Evolutionary conservation across 2,888 invertebrate species (phyloP).

Genomic region (Agrotis clavis): DNA sequence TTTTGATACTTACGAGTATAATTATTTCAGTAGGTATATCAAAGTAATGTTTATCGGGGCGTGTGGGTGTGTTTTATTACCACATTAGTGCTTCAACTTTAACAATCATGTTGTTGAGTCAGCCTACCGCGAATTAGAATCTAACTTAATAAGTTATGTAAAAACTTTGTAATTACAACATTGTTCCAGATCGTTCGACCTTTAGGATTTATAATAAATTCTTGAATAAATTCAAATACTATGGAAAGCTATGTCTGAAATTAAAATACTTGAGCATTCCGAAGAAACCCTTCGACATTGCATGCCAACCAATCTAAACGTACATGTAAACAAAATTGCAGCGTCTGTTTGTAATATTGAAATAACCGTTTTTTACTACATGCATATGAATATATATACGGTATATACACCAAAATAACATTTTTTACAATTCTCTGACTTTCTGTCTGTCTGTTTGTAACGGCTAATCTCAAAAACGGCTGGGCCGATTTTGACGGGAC

Average conservation of each 20-base stretch:
- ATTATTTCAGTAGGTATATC: not conserved
- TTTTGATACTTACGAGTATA: not conserved
- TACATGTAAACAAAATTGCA: no score
- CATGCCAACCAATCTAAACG: no score
- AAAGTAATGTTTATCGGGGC: not conserved
- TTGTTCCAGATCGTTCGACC: conserved; percentile 27
- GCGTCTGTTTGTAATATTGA: no score
- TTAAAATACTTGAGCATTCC: conserved; percentile 13
- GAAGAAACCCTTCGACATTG: no score
- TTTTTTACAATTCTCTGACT: no score
- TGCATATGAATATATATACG: no score
- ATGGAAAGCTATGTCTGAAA: conserved; percentile 14
- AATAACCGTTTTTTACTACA: no score
- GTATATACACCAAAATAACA: no score
- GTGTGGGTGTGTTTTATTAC: conserved; percentile 16
- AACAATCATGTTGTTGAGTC: conserved; percentile 10
- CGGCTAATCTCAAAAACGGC: no score
- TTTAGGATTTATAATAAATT: conserved; percentile 9
- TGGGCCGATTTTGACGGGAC: no score
- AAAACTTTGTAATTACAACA: conserved; percentile 46
- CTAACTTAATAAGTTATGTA: conserved; percentile 21
- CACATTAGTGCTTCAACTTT: conserved; percentile 39
- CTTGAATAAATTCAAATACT: conserved; percentile 19
- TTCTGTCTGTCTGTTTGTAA: no score
- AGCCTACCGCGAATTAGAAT: not conserved